phyloP scores from a whole-genome alignment of 2,113 vertebrate species.

The Eleginops maclovinus region DNA sequence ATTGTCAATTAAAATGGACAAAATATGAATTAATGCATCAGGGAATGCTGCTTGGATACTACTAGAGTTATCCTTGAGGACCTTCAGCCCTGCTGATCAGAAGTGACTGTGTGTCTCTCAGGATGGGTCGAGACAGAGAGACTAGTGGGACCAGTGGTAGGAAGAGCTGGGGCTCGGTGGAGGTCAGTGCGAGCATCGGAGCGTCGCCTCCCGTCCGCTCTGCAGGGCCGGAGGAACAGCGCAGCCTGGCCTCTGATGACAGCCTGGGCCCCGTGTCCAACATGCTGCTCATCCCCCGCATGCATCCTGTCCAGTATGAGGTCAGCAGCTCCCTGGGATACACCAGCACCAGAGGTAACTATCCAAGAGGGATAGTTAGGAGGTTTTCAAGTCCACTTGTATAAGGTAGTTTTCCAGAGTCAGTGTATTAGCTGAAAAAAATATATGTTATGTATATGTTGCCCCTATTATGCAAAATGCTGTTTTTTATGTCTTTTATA shows the following conservation, averaged over 20 bases:
- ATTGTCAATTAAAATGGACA: no score
- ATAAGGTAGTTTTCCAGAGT: not conserved
- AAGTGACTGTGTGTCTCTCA: slow-evolving; percentile 47
- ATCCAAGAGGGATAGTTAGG: not conserved
- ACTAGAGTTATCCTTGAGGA: not conserved
- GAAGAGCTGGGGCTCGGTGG: slow-evolving; percentile 92
- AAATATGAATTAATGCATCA: no score
- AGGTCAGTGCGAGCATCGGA: slow-evolving; percentile 74
- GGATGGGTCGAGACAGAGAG: slow-evolving; percentile 87
- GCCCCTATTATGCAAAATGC: no score
- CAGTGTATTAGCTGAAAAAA: not conserved
- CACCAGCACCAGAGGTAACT: slow-evolving; percentile 93
- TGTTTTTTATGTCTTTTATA: no score
- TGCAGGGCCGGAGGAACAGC: slow-evolving; percentile 88
- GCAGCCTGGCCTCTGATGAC: slow-evolving; percentile 95
- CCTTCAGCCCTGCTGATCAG: not conserved
- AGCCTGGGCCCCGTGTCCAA: slow-evolving; percentile 94
- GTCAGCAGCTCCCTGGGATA: slow-evolving; percentile 99
- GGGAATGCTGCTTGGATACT: no score
- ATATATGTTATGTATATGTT: no score
- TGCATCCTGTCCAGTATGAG: slow-evolving; percentile 91
- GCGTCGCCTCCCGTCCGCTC: slow-evolving; percentile 85
- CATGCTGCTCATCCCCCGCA: slow-evolving; percentile 92
- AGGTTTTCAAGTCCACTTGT: not conserved
- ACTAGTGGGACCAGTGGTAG: slow-evolving; percentile 84